Evolutionary conservation across 2,888 invertebrate species (phyloP).

Genomic region (Piscicola geometra): DNA sequence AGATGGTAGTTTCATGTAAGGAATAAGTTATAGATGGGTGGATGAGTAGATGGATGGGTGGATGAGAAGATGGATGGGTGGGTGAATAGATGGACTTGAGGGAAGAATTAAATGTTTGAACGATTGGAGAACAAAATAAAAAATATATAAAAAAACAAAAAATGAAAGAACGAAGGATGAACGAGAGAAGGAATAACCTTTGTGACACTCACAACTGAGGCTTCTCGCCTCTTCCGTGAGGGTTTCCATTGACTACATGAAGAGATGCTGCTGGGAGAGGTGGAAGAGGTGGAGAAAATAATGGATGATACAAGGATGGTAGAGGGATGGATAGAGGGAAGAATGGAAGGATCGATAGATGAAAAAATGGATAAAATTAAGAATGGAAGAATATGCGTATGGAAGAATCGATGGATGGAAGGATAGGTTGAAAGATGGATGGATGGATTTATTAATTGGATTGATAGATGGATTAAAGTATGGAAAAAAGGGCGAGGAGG

Average conservation of each 20-base stretch:
- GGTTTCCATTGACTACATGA: too few species aligned
- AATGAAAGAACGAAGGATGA: neutral
- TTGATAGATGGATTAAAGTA: too few species aligned
- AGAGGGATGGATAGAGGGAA: neutral
- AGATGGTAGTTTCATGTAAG: neutral
- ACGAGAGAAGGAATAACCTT: too few species aligned
- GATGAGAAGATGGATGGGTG: neutral
- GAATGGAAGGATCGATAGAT: neutral
- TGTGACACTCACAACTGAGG: too few species aligned
- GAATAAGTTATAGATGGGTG: neutral
- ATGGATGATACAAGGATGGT: neutral
- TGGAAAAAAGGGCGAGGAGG: too few species aligned
- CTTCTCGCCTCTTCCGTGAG: too few species aligned
- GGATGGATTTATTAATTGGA: too few species aligned
- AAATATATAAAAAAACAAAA: too few species aligned
- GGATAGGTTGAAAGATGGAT: neutral
- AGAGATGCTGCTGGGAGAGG: too few species aligned
- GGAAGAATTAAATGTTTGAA: too few species aligned
- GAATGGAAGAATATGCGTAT: neutral
- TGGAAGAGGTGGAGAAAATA: neutral
- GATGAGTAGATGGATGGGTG: neutral
- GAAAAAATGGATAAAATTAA: neutral
- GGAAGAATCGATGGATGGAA: neutral
- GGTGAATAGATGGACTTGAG: neutral
- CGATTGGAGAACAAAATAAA: too few species aligned